Percentiles rank a stretch among this genome's conserved stretches.
These are phyloP conservation scores for Brachystomella parvula DNA, from an alignment of 1,140 invertebrate species.

Conservation along the genomic window DNA sequence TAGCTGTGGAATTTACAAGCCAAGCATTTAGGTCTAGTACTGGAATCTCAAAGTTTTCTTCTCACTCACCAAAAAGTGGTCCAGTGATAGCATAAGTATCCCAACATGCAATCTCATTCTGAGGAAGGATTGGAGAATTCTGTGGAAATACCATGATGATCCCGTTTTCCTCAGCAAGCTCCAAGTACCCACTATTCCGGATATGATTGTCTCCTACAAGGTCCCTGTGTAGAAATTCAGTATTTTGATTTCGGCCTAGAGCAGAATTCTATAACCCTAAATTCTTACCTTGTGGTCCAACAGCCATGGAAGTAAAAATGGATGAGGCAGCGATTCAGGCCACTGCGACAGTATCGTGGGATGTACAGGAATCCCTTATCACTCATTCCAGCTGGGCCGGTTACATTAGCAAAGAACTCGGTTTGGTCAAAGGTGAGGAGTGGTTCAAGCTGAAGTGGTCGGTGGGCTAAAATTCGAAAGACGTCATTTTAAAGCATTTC, in stretches of 20 bases:
- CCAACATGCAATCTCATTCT: conserved; percentile 27
- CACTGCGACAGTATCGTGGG: conserved; percentile 18
- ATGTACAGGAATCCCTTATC: conserved; percentile 26
- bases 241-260: background rate
- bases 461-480: background rate
- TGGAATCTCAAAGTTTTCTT: background rate
- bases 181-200: conserved; percentile 25
- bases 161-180: conserved; percentile 28
- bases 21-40: background rate
- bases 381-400: conserved; percentile 23
- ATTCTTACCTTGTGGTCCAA: conserved; percentile 24
- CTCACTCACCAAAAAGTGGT: background rate
- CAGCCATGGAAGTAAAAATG: conserved; percentile 38
- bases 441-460: background rate
- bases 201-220: conserved; percentile 19
- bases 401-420: conserved; percentile 27
- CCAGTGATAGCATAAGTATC: conserved; percentile 17
- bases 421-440: conserved; percentile 32
- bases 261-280: background rate
- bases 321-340: conserved; percentile 18
- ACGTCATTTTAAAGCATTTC: background rate
- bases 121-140: background rate
- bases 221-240: conserved; percentile 17
- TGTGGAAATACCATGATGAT: conserved; percentile 36
- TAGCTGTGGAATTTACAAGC: background rate